Base-by-base conservation (phyloP, 1,140 invertebrate genomes). In the Holcopasites calliopsidis region DNA sequence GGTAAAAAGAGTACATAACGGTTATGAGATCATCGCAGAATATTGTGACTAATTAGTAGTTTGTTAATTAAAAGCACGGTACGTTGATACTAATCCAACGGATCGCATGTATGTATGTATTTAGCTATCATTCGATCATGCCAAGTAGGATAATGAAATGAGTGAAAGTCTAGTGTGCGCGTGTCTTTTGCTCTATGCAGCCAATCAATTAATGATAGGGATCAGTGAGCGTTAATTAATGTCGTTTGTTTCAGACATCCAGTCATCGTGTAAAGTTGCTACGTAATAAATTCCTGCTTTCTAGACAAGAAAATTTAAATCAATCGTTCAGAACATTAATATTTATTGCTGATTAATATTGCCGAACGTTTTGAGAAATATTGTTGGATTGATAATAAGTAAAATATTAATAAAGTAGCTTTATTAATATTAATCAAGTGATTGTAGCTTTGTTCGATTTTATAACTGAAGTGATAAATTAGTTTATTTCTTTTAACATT, bases 221-320 rank as follows among this genome's bases (percentile, higher is more conserved):
- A 31, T 21, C 13, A 6, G 28, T 52, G n/a, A 38, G n/a, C n/a
- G 26, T 70, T 35, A 13, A 76, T 60, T 21, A 38, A 61, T 7
- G 38, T 61, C 23, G 44, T 44, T 58, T 13, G 38, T 18, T 49
- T 35, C 11, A 61, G 35, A 52, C 49, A 54, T 52, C 16, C 10
- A 70, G 26, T 40, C 28, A 13, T 50, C 35, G 69, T 73, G n/a
- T 49, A 44, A 40, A 61, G 42, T n/a, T 23, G n/a, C 3, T 6
- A 33, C 10, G 42, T 44, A 70, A 57, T 73, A 73, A 77, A 73
- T 38, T 73, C 50, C 70, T 70, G 74, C 65, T 69, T 60, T 52
- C 61, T 18, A 11, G 2, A 31, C 0, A 1, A 13, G 49, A 54
- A n/a, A 26, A 28, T 28, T n/a, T n/a, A n/a, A n/a, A n/a, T n/a